Evolutionary conservation across 2,888 invertebrate genomes (phyloP).

Genomic region (Spisula solida): DNA sequence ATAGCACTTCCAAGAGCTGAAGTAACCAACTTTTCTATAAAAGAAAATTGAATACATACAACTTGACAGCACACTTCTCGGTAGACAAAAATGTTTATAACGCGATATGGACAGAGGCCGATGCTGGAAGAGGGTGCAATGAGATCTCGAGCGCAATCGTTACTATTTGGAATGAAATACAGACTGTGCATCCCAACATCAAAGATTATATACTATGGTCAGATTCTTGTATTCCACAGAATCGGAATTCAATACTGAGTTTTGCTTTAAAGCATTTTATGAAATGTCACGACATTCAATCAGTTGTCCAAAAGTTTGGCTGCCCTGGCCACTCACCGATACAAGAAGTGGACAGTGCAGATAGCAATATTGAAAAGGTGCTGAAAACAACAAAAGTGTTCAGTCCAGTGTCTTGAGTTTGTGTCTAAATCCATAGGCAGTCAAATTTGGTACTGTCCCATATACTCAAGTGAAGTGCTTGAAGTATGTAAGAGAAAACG

Average conservation of each 20-base stretch:
- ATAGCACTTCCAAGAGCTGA: slow-evolving; percentile 29
- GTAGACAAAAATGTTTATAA: slow-evolving; percentile 38
- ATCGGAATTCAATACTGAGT: slow-evolving; percentile 43
- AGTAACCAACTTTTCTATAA: neutral
- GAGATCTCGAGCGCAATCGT: neutral
- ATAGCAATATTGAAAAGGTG: slow-evolving; percentile 47
- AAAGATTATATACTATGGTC: slow-evolving; percentile 45
- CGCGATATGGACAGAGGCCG: slow-evolving; percentile 45
- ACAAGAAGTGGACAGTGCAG: slow-evolving; percentile 37
- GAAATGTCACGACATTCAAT: neutral
- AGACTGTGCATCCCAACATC: neutral
- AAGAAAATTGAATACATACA: slow-evolving; percentile 34
- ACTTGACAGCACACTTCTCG: slow-evolving; percentile 47
- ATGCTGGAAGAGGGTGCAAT: neutral
- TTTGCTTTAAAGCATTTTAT: slow-evolving; percentile 39
- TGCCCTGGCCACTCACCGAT: slow-evolving; percentile 47
- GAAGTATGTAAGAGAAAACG: slow-evolving; percentile 28
- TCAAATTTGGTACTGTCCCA: slow-evolving; percentile 49
- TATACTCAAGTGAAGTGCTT: slow-evolving; percentile 58
- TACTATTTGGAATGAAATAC: neutral
- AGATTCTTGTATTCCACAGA: slow-evolving; percentile 52
- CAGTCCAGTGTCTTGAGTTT: slow-evolving; percentile 56
- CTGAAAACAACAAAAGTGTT: slow-evolving; percentile 49
- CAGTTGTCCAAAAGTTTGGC: slow-evolving; percentile 43
- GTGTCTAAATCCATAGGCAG: slow-evolving; percentile 13